These are phyloP conservation scores for Leptopterna dolabrata DNA, from an alignment of 2,888 invertebrate genomes.

Conservation along the genomic window DNA sequence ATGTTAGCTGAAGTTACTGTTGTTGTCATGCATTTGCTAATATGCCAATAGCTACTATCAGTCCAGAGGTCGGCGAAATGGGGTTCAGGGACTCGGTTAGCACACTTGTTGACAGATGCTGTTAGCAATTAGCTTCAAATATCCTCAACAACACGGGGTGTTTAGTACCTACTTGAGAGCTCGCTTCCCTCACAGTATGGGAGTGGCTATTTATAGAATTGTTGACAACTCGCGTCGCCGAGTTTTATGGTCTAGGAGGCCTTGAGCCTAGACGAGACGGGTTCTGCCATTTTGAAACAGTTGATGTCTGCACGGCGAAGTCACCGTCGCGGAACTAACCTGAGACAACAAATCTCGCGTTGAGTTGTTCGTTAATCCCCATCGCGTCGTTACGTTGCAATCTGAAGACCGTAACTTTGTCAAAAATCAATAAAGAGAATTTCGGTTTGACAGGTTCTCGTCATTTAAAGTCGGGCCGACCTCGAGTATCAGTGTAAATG, in stretches of 20 bases:
- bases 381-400: not conserved
- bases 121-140: not conserved
- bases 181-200: not conserved
- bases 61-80: not conserved
- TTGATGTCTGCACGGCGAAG: not conserved
- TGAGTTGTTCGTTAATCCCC: not conserved
- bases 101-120: not conserved
- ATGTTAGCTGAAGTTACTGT: no score
- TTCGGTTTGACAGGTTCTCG: not conserved
- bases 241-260: constrained; percentile 1
- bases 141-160: not conserved
- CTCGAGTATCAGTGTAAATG: no score
- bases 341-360: not conserved
- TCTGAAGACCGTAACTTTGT: not conserved
- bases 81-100: not conserved
- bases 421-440: not conserved
- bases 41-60: no score
- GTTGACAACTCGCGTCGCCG: not conserved
- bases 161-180: not conserved
- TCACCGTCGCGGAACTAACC: not conserved
- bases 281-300: not conserved
- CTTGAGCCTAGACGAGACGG: constrained; percentile 3
- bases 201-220: not conserved
- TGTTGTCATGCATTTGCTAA: no score
- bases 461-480: not conserved